Conservation (phyloP, 1,140 invertebrate genomes). For the Ptiloglossa arizonensis region DNA sequence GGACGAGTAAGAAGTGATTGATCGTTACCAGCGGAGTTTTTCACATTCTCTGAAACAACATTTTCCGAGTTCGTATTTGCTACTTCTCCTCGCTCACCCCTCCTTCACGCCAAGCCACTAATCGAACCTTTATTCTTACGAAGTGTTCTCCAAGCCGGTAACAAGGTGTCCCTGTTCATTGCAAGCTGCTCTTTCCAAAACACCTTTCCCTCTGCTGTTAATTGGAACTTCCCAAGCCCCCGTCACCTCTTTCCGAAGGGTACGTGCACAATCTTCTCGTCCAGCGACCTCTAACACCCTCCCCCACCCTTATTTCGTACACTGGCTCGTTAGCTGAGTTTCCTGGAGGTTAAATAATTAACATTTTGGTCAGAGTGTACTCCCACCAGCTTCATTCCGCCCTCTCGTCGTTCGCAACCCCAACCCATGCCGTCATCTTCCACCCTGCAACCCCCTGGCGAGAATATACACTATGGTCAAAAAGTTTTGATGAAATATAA, state of each 20-base stretch:
- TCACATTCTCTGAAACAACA: neutral
- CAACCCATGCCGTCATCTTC: conserved; percentile 40
- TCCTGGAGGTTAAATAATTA: conserved; percentile 79
- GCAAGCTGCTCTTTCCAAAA: conserved; percentile 31
- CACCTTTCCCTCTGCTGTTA: conserved; percentile 43
- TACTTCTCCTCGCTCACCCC: neutral
- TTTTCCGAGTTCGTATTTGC: conserved; percentile 20
- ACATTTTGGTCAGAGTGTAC: conserved; percentile 77
- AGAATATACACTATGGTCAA: neutral
- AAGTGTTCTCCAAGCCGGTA: neutral
- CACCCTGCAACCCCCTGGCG: conserved; percentile 44
- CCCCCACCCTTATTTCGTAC: conserved; percentile 59
- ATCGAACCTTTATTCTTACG: conserved; percentile 4
- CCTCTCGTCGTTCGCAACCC: conserved; percentile 34
- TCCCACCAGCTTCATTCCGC: conserved; percentile 43
- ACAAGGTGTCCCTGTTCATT: conserved; percentile 22
- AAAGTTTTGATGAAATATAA: neutral
- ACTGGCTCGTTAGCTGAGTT: conserved; percentile 74
- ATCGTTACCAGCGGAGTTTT: too few relatives aligned
- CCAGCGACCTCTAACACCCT: neutral
- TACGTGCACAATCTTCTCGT: conserved; percentile 38
- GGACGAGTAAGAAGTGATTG: too few relatives aligned
- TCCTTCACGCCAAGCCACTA: neutral
- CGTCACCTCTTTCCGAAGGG: conserved; percentile 15
- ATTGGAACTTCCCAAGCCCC: conserved; percentile 39